Base-by-base conservation (phyloP, 2,888 invertebrate species). In the Pristionchus arcanus region DNA sequence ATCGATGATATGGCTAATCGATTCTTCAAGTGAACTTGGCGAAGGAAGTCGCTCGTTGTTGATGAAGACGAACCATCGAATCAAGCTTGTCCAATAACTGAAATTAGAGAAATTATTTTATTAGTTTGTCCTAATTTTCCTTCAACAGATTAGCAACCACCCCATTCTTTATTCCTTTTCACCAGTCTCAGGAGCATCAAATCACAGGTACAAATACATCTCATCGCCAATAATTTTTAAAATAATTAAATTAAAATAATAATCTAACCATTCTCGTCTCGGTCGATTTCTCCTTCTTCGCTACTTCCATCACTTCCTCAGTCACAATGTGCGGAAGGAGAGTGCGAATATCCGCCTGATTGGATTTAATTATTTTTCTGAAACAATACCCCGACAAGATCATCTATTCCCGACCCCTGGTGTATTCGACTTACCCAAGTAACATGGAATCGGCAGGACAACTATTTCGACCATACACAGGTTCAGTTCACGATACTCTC, bases 301-400 rank as follows among this genome's bases (percentile, higher is more conserved):
- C 77, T 25, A 88, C 37, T 74, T 74, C 59, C 88, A 88, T 71
- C 77, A 37, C 55, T 59, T 88, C 74, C 37, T 88, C 88, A 34
- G 88, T 66, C 31, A 74, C 74, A 13, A 55, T 21, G 37, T 88
- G 88, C 3, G 88, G 77, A 19, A 88, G 88, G 28, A 74, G 55
- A 16, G 63, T 42, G n/a, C 88, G 88, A 31, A 34, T 34, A 2
- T 28, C 28, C n/a, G 87, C 66, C 87, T 87, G 68, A 31, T 55
- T 55, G 25, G 13, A 31, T 9, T 31, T 63, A 9, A n/a, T 63
- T 34, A 53, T 42, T 84, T 77, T 81, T 21, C 21, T 2, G 25
- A 4, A 31, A n/a, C n/a, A 5, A 25, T 28, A 19, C n/a, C n/a
- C n/a, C n/a, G n/a, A n/a, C n/a, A n/a, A n/a, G n/a, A 34, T 25